Evolutionary conservation across 92 coral and sea anemone species (phyloP).

Genomic region (Palythoa grandiflora): DNA sequence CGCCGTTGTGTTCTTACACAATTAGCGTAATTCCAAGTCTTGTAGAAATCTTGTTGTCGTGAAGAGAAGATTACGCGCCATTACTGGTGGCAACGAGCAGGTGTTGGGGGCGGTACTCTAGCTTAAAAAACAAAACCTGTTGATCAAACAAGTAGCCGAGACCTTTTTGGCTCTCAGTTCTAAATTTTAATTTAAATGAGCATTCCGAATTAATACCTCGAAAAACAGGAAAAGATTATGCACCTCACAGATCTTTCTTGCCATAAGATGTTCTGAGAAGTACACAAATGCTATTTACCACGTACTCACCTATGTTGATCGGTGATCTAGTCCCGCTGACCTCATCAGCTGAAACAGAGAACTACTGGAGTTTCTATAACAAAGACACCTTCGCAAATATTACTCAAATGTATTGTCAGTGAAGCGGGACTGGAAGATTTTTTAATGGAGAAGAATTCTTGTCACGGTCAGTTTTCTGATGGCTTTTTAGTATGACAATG

Average conservation of each 20-base stretch:
- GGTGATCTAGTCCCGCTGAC: constrained; percentile 34
- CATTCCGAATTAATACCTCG: neutral
- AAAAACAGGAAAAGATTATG: neutral
- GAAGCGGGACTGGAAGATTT: neutral
- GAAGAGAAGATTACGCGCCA: constrained; percentile 8
- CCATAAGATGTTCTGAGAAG: neutral
- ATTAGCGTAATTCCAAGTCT: neutral
- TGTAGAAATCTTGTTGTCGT: neutral
- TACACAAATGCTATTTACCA: neutral
- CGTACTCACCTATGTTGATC: constrained; percentile 29
- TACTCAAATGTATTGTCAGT: neutral
- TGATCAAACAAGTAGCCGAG: neutral
- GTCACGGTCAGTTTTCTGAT: neutral
- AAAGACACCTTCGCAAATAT: constrained; percentile 1
- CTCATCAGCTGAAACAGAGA: constrained; percentile 8
- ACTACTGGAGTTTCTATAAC: neutral
- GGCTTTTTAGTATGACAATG: too few relatives aligned
- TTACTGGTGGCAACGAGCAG: constrained; percentile 27
- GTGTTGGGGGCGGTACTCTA: neutral
- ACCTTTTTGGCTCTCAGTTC: neutral
- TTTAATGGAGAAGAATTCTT: neutral
- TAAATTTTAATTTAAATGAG: neutral
- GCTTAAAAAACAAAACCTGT: constrained; percentile 11
- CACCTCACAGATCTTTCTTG: neutral
- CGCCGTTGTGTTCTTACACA: neutral